Evolutionary conservation across 1,140 invertebrate species (phyloP).

Genomic region (Hycleus cichorii): DNA sequence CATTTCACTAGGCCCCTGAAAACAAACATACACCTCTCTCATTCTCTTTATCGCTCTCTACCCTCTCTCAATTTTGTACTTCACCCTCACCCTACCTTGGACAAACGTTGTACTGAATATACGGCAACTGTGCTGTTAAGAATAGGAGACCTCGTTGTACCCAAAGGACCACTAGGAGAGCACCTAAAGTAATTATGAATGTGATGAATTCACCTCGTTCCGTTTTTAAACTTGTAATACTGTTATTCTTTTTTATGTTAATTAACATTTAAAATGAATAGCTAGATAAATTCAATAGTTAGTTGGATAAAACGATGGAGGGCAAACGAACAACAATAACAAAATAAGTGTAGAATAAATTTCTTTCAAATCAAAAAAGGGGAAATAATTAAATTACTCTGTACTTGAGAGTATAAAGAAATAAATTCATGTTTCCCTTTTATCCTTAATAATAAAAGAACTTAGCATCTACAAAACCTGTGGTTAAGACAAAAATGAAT

Average conservation of each 20-base stretch:
- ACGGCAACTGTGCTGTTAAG: constrained; percentile 14
- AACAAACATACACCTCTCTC: constrained; percentile 28
- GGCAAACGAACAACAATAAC: not conserved
- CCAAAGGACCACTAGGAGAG: constrained; percentile 26
- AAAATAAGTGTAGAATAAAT: not conserved
- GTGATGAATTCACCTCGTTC: constrained; percentile 31
- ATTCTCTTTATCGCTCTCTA: not conserved
- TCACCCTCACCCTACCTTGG: constrained; percentile 12
- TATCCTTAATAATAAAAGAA: constrained; percentile 23
- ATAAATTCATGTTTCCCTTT: constrained; percentile 29
- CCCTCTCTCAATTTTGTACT: constrained; percentile 10
- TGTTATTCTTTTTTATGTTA: constrained; percentile 26
- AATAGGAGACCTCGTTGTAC: constrained; percentile 15
- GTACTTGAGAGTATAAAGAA: constrained; percentile 18
- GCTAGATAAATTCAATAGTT: not conserved
- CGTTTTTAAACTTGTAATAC: constrained; percentile 32
- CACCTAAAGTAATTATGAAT: constrained; percentile 37
- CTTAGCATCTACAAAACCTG: constrained; percentile 11
- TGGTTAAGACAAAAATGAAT: constrained; percentile 24
- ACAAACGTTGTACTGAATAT: constrained; percentile 2
- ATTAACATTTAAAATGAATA: constrained; percentile 19
- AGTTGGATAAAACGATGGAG: not conserved
- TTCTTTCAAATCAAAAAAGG: not conserved
- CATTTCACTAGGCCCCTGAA: constrained; percentile 42
- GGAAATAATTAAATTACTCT: constrained; percentile 24